Evolutionary conservation across 2,113 vertebrate species (phyloP).

Genomic region (Herpetotheres cachinnans): DNA sequence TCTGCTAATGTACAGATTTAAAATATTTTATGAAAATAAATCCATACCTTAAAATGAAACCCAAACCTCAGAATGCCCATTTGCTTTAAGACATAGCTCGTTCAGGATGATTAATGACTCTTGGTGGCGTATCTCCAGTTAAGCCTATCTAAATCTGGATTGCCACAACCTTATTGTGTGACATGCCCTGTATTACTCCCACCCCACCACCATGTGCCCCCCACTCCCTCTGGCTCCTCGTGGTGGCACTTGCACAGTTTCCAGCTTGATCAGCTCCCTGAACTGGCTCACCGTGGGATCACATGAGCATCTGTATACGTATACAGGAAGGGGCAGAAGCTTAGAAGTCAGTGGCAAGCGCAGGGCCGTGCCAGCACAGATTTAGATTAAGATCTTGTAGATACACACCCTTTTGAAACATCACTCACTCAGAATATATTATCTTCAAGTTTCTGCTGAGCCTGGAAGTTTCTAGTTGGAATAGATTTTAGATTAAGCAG

Average conservation of each 20-base stretch:
- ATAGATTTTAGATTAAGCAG: slow-evolving; percentile 28
- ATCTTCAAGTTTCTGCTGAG: not conserved
- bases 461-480: slow-evolving; percentile 1
- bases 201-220: fast-evolving
- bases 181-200: not conserved
- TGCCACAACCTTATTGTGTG: not conserved
- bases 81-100: not conserved
- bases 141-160: not conserved
- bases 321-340: not conserved
- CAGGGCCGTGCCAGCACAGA: not conserved
- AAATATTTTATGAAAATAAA: not conserved
- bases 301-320: fast-evolving
- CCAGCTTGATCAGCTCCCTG: not conserved
- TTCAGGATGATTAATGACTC: not conserved
- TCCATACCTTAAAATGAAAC: slow-evolving; percentile 3
- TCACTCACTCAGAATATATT: not conserved
- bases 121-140: not conserved
- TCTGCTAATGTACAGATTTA: not conserved
- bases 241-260: not conserved
- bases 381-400: not conserved
- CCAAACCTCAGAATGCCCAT: slow-evolving; percentile 8
- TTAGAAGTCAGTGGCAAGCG: not conserved
- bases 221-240: not conserved
- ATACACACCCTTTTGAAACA: not conserved
- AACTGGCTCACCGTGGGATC: not conserved